Evolutionary conservation across 1,140 invertebrate genomes (phyloP), one percentile per base, ranked within the genome.

Genomic region (Polypedilum vanderplanki): DNA sequence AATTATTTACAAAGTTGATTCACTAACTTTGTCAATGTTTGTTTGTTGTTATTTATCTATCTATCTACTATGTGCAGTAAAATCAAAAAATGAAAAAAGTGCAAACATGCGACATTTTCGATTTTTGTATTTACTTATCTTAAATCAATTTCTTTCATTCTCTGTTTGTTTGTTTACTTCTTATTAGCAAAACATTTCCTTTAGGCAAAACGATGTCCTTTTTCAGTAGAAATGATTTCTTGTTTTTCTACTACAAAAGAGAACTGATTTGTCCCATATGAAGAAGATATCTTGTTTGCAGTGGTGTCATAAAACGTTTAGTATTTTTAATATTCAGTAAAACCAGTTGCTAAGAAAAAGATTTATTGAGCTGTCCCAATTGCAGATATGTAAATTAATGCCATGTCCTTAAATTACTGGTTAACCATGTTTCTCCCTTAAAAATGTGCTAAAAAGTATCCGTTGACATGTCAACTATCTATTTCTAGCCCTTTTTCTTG

Each of bases 331-430:
- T 15, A 67, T 18, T 15, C 3, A 20, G 8, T 4, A 70, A 7
- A 22, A 70, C 65, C 17, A 20, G 65, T 18, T 18, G 20, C 65
- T 18, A 20, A 20, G 15, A 5, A 70, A 0, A 20, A 70, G 7
- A 70, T 70, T 70, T 70, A 70, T 70, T n/a, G 15, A 1, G 46
- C 18, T 70, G 65, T 18, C 17, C 17, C 20, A 20, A 3, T 70
- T 70, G 65, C 20, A 18, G 65, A 70, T 70, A 70, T 70, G 65
- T 70, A 70, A 70, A 70, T 70, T 70, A 20, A 22, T 22, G 8
- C 12, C 46, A 57, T 57, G 46, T 70, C 17, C 65, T 70, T 70
- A 70, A 70, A 70, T 70, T 70, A 70, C 65, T 70, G 65, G 65
- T 70, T 70, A 70, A 70, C 65, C 65, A 70, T 70, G 46, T 57